These are phyloP conservation scores for Melanotaenia boesemani DNA, from an alignment of 2,797 vertebrate species.

Conservation along the genomic window DNA sequence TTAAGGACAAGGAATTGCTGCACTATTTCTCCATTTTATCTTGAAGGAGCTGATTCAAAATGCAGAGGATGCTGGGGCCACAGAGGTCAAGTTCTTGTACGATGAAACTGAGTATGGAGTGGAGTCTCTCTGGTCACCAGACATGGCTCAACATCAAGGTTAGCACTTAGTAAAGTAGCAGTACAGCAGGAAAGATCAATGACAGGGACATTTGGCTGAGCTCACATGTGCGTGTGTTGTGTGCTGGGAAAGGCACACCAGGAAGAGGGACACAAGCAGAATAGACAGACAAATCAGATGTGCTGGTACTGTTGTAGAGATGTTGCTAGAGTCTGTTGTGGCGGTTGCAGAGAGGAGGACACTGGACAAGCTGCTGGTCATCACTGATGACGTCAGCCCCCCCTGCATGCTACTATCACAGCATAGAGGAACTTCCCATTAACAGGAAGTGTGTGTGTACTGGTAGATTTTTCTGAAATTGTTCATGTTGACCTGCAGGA, in stretches of 20 bases:
- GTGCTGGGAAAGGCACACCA: too few species aligned
- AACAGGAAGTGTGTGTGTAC: not conserved
- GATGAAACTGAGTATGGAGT: slow-evolving; percentile 96
- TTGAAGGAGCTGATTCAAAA: slow-evolving; percentile 97
- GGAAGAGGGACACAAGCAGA: too few species aligned
- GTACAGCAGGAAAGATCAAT: not conserved
- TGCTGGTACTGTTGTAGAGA: too few species aligned
- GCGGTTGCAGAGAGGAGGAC: too few species aligned
- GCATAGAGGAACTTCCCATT: too few species aligned
- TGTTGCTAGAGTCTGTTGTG: too few species aligned
- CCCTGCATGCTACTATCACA: too few species aligned
- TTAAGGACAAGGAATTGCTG: too few species aligned
- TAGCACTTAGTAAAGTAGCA: slow-evolving; percentile 17
- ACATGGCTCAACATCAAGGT: slow-evolving; percentile 96
- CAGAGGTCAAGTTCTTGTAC: slow-evolving; percentile 95
- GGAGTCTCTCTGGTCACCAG: slow-evolving; percentile 94
- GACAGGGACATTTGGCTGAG: not conserved
- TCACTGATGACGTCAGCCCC: too few species aligned
- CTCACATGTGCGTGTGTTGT: not conserved
- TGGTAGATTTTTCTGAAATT: not conserved
- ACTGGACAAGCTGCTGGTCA: too few species aligned
- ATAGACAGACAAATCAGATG: too few species aligned
- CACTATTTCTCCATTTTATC: slow-evolving; percentile 25
- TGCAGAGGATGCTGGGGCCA: slow-evolving; percentile 98
- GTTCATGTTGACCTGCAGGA: slow-evolving; percentile 73